Evolutionary conservation across 2,888 invertebrate species (phyloP), one percentile per base, ranked within the genome.

Genomic region (Stenurella melanura): DNA sequence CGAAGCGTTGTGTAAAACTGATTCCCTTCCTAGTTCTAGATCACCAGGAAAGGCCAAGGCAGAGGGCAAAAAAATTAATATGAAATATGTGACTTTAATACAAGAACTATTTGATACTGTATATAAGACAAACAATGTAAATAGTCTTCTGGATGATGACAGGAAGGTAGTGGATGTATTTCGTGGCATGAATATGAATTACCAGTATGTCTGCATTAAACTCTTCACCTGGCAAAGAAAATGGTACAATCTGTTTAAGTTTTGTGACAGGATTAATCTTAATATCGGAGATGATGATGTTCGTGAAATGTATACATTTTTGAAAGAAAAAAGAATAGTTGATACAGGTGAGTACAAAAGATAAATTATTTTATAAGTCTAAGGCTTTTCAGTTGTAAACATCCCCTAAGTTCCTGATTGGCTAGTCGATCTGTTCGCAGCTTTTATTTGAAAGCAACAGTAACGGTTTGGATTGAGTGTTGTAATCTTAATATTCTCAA

Each of bases 241-340:
- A 4, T 86, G 85, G 85, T 83, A 85, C 69, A 85, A 84, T 72
- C 77, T 85, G 21, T 79, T 80, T 17, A 79, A 80, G 19, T 85
- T 84, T 73, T 81, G 81, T 21, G 66, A 77, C 6, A 78, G 74
- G n/a, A 82, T 85, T 26, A 50, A 69, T 5, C 67, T 83, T 4
- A 61, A 64, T 9, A 69, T 86, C 61, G 77, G 77, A 30, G 72
- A 81, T n/a, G 56, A 73, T 18, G 82, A 86, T 67, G 77, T 85
- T n/a, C 67, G 61, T 7, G 54, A 68, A 18, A 81, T 86, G 75
- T 83, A 83, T 72, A 73, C 76, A 10, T 74, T 78, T 71, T 78
- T 86, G n/a, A 73, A 69, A 60, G 73, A 81, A 42, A 78, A 77
- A n/a, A 73, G 70, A 30, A 83, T 86, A 78, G 82, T 87, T 64